Evolutionary conservation across 2,797 vertebrate genomes (phyloP).

Genomic region (Diglossa cyanea): DNA sequence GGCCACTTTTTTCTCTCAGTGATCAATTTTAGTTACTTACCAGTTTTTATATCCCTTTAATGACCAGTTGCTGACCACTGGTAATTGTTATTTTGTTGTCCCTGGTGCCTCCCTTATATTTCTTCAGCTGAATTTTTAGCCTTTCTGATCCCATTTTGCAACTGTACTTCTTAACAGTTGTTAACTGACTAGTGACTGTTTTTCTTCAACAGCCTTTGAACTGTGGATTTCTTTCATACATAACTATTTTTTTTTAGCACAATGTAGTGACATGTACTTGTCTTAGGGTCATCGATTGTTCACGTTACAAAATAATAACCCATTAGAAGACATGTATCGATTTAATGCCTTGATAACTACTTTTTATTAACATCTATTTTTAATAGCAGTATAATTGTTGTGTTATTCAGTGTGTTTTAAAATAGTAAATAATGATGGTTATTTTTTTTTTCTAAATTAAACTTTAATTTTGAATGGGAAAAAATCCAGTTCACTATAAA

Average conservation of each 20-base stretch:
- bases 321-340: neutral
- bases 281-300: neutral
- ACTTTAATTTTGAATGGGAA: neutral
- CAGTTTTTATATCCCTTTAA: neutral
- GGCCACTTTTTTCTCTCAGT: neutral
- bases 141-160: neutral
- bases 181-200: neutral
- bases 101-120: neutral
- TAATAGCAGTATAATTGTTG: neutral
- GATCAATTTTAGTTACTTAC: neutral
- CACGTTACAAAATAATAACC: neutral
- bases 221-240: neutral
- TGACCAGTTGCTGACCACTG: neutral
- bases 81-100: neutral
- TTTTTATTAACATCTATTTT: neutral
- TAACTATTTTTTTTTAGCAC: neutral
- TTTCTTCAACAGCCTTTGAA: neutral
- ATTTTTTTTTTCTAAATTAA: neutral
- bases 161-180: neutral
- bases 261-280: neutral
- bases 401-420: neutral
- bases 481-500: neutral
- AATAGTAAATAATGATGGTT: neutral
- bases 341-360: neutral
- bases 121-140: neutral